Conservation (phyloP, 2,797 vertebrate genomes). For the Dipus sagitta region DNA sequence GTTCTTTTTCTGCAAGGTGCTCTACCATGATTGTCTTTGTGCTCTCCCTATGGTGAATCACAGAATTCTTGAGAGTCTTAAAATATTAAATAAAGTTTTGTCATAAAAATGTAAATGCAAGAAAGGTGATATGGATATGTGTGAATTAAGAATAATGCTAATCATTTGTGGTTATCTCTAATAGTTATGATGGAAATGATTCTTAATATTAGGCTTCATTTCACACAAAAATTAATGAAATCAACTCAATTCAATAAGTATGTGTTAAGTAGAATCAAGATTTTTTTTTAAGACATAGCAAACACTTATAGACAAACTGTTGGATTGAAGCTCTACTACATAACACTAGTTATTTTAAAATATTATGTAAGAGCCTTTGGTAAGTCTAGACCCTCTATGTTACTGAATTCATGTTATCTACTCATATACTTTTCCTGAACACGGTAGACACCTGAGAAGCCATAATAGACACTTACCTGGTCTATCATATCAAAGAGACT, state of each 20-base stretch:
- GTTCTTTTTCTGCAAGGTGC: neutral
- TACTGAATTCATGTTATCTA: neutral
- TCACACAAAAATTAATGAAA: conserved; percentile 5
- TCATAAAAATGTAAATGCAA: neutral
- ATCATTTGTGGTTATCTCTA: neutral
- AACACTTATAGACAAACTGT: neutral
- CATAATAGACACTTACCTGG: neutral
- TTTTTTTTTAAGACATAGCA: neutral
- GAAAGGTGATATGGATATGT: neutral
- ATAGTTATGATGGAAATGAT: neutral
- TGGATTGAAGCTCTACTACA: neutral
- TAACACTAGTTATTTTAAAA: neutral
- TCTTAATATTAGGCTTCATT: neutral
- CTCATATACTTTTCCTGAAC: neutral
- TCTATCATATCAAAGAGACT: neutral
- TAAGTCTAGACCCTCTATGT: neutral
- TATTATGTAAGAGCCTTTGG: neutral
- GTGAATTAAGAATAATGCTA: neutral
- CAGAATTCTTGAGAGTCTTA: neutral
- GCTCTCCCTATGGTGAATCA: neutral
- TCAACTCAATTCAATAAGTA: neutral
- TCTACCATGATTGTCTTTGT: neutral
- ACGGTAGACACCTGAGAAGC: neutral
- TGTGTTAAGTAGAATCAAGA: neutral
- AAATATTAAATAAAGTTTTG: conserved; percentile 16